Evolutionary conservation across 2,888 invertebrate genomes (phyloP).

Genomic region (Hirtodrosophila histrioides): DNA sequence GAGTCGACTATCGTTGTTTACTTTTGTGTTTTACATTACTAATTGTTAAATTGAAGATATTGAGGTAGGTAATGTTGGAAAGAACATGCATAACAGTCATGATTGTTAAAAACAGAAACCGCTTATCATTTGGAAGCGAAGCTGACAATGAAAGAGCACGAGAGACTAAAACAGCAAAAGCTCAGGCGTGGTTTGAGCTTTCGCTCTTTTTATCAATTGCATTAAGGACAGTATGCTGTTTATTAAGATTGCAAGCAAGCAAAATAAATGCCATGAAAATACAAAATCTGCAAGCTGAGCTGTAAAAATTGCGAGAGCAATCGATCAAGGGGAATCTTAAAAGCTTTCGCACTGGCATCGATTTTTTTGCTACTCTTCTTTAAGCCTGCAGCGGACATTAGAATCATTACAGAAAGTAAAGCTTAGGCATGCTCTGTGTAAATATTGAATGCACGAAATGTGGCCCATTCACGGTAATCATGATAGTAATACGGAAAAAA

Average conservation of each 20-base stretch:
- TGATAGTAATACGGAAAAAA: too few relatives aligned
- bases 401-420: too few relatives aligned
- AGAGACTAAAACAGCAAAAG: constrained; percentile 1
- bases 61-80: constrained; percentile 24
- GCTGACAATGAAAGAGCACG: not conserved
- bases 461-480: too few relatives aligned
- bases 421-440: too few relatives aligned
- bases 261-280: not conserved
- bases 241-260: not conserved
- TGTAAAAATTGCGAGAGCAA: too few relatives aligned
- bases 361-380: too few relatives aligned
- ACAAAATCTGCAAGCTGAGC: too few relatives aligned
- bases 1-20: not conserved
- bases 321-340: too few relatives aligned
- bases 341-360: too few relatives aligned
- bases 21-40: constrained; percentile 4
- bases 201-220: constrained; percentile 1
- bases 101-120: not conserved
- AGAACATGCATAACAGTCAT: not conserved
- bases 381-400: too few relatives aligned
- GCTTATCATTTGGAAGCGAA: not conserved
- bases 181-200: not conserved
- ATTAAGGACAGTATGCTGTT: constrained; percentile 1
- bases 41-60: not conserved
- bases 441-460: too few relatives aligned